Evolutionary conservation across 2,888 invertebrate species (phyloP).

Genomic region (Oasisia sp.): DNA sequence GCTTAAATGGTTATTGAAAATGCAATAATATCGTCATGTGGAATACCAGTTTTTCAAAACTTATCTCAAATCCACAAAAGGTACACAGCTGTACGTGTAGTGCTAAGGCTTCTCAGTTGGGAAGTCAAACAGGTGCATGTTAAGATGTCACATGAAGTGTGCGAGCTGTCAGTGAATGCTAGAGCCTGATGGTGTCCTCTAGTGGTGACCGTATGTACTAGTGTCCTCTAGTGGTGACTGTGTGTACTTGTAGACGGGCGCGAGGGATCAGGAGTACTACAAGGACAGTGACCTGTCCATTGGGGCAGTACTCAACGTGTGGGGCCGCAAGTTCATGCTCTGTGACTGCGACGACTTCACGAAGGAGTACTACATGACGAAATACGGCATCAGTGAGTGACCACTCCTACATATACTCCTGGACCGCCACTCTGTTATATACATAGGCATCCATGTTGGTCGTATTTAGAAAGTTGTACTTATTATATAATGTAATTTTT

Average conservation of each 20-base stretch:
- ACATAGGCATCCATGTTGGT: too few species aligned
- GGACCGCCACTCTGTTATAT: not conserved
- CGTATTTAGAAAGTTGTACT: too few species aligned
- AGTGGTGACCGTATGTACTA: not conserved
- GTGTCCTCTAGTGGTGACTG: not conserved
- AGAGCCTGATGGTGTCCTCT: not conserved
- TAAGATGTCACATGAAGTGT: not conserved
- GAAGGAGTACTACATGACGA: constrained; percentile 82
- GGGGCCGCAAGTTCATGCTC: constrained; percentile 82
- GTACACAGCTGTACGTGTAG: too few species aligned
- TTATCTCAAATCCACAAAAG: too few species aligned
- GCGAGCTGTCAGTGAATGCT: not conserved
- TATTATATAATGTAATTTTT: too few species aligned
- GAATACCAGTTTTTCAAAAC: too few species aligned
- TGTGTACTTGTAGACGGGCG: constrained; percentile 55
- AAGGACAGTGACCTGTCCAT: constrained; percentile 82
- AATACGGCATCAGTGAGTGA: constrained; percentile 66
- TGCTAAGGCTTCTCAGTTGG: too few species aligned
- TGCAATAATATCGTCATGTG: too few species aligned
- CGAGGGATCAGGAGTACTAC: constrained; percentile 62
- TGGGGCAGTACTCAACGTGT: constrained; percentile 83
- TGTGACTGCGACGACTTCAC: constrained; percentile 88
- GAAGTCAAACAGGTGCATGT: too few species aligned
- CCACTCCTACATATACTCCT: not conserved
- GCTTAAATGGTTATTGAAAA: too few species aligned